phyloP scores from a whole-genome alignment of 2,113 vertebrate species.

The Copsychus sechellarum region DNA sequence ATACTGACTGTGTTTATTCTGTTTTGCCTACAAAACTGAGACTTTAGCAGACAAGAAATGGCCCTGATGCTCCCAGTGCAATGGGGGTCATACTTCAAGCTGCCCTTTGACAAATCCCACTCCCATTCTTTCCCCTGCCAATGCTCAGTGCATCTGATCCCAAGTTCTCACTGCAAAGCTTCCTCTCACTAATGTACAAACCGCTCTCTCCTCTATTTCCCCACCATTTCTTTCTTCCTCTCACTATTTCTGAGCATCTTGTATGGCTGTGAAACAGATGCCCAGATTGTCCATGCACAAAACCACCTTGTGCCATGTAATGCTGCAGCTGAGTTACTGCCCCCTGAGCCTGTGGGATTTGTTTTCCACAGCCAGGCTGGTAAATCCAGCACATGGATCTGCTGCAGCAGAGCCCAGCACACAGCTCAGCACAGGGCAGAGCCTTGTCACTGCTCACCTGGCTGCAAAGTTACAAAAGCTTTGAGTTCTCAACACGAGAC shows the following conservation, averaged over 20 bases:
- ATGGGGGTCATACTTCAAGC: not conserved
- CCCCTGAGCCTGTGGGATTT: not conserved
- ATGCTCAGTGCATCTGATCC: not conserved
- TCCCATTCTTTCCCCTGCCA: not conserved
- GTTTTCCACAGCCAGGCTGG: not conserved
- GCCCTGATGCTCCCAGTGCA: not conserved
- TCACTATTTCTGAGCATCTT: not conserved
- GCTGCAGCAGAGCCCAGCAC: not conserved
- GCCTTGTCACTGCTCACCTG: not conserved
- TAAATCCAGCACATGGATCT: not conserved
- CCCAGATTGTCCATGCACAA: not conserved
- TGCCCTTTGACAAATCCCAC: not conserved
- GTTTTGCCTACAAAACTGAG: not conserved
- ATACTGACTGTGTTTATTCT: not conserved
- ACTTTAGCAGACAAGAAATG: not conserved
- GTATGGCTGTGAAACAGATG: not conserved
- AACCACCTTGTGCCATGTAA: accelerated
- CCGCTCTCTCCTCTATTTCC: not conserved
- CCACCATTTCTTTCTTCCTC: not conserved
- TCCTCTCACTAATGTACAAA: not conserved
- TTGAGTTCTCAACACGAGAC: not conserved
- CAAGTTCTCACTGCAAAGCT: not conserved
- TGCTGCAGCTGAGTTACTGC: not conserved
- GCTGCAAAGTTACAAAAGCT: not conserved
- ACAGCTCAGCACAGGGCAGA: not conserved